Evolutionary conservation across 2,888 invertebrate species (phyloP).

Genomic region (Eupithecia vulgata): DNA sequence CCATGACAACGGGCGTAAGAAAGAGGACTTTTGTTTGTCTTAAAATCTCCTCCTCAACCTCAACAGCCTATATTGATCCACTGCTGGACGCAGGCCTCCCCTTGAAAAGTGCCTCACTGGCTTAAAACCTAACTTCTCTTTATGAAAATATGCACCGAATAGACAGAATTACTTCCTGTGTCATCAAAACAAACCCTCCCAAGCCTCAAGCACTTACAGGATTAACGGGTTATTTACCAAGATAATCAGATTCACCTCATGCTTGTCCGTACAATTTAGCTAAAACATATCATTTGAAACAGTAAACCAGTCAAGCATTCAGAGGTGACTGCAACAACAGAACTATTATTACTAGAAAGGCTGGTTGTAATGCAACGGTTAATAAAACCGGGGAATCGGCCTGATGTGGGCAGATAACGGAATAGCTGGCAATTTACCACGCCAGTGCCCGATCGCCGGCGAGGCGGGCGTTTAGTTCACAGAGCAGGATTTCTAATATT

Average conservation of each 20-base stretch:
- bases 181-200: neutral
- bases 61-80: too few species aligned
- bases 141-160: too few species aligned
- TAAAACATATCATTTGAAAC: neutral
- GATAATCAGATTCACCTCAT: neutral
- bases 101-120: too few species aligned
- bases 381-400: conserved; percentile 41
- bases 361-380: conserved; percentile 11
- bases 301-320: neutral
- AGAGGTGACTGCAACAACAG: neutral
- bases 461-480: conserved; percentile 1
- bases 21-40: too few species aligned
- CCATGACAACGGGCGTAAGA: too few species aligned
- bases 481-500: conserved; percentile 10
- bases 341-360: neutral
- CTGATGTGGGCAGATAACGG: conserved; percentile 41
- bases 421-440: conserved; percentile 44
- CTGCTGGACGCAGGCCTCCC: too few species aligned
- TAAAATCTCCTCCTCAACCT: too few species aligned
- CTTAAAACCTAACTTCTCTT: too few species aligned
- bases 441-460: conserved; percentile 17
- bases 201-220: neutral
- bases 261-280: neutral
- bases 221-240: neutral
- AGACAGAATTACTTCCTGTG: too few species aligned